A percentile compares a stretch with the other conserved stretches of the same genome.
phyloP scores from a whole-genome alignment of 2,113 vertebrate genomes.

The Coturnix japonica region DNA sequence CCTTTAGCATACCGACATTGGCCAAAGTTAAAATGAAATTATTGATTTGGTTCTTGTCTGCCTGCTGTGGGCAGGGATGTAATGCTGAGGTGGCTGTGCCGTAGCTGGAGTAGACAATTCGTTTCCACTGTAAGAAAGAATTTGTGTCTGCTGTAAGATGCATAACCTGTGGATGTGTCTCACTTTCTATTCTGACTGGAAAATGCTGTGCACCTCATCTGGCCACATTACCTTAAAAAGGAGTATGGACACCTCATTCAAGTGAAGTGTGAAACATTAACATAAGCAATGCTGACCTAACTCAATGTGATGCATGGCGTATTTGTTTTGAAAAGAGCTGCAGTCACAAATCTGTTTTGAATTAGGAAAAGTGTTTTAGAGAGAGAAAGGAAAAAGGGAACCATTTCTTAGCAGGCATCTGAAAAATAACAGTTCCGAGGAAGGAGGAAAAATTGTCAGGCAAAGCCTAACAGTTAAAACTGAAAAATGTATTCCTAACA shows the following conservation, averaged over 20 bases:
- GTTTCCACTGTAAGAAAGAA: neutral
- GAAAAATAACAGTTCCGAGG: constrained; percentile 61
- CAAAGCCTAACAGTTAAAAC: constrained; percentile 51
- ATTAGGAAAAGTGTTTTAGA: constrained; percentile 65
- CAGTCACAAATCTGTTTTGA: constrained; percentile 64
- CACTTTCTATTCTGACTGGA: neutral
- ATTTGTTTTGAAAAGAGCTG: constrained; percentile 65
- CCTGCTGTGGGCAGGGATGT: neutral
- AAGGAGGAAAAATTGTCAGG: constrained; percentile 39
- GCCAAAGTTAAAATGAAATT: neutral
- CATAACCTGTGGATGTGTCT: neutral
- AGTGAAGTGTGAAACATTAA: constrained; percentile 44
- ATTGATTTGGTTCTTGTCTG: neutral
- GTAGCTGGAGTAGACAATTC: neutral
- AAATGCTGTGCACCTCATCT: neutral
- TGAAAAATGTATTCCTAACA: constrained; percentile 59
- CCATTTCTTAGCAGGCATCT: constrained; percentile 52
- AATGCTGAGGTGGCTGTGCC: neutral
- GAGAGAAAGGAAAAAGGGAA: constrained; percentile 59
- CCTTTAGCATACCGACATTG: neutral
- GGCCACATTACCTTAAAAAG: constrained; percentile 1
- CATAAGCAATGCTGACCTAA: constrained; percentile 39
- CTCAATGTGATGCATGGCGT: constrained; percentile 40
- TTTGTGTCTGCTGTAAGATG: neutral
- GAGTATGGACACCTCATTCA: neutral